Base-by-base conservation (phyloP, 2,888 invertebrate species). In the Synergus laeviventris region DNA sequence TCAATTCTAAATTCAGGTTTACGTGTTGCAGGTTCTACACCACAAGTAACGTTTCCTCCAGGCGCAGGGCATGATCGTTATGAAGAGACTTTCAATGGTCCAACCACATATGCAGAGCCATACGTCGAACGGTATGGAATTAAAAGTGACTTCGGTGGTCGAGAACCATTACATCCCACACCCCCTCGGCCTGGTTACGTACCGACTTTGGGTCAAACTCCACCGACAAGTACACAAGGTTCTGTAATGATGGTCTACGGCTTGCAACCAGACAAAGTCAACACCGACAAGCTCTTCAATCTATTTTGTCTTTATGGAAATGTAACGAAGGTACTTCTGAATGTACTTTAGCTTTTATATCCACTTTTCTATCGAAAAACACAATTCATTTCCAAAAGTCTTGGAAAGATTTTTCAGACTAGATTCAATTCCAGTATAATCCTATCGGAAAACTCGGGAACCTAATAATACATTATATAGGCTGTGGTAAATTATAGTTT, bases 241-340 rank as follows among this genome's bases (percentile, higher is more conserved):
- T 96, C 97, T 73, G 99, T 99, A 80, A 96, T 99, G 93, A 99
- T 99, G 99, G 98, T 99, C 77, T 99, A 99, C 92, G 99, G 99
- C 2, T 93, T 99, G 81, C 97, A 98, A 91, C 95, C 96, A 76
- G 95, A 97, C 87, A 97, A 97, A 87, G 96, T 98, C 90, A 99
- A 99, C 92, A 97, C 98, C 82, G 98, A 99, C 90, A 95, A 96
- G 88, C 94, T 99, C 80, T 99, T 99, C 94, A 99, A 99, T 92
- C 93, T 99, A 87, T 97, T 99, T 93, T 99, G 99, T 92, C 94
- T 99, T 81, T 99, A 99, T 91, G 99, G 99, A 86, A 99, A 99
- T 91, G 98, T 99, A 83, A 96, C 97, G 87, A 95, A 98, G 94
- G 98, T 99, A 45, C 11, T 45, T 45, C 16, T 16, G 3, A 45